Evolutionary conservation across 2,797 vertebrate genomes (phyloP).

Genomic region (Syncerus caffer): DNA sequence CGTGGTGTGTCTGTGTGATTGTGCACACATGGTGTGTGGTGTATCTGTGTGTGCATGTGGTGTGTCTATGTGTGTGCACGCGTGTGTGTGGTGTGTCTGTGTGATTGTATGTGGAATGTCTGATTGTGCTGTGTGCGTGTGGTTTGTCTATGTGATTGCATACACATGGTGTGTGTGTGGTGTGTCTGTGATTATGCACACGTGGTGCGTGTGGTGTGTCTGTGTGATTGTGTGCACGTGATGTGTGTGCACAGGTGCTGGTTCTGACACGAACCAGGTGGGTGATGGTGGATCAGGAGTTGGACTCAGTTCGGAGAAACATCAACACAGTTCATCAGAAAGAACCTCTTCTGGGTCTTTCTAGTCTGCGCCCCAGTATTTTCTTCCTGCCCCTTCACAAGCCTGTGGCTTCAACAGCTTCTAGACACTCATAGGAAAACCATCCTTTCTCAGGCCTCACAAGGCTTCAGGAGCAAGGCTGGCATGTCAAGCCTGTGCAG

Average conservation of each 20-base stretch:
- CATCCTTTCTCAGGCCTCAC: background rate
- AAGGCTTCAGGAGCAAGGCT: background rate
- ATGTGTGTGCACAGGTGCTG: background rate
- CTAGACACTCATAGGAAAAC: background rate
- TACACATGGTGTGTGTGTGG: too few species aligned
- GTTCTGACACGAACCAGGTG: background rate
- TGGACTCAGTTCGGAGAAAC: background rate
- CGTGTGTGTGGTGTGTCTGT: too few species aligned
- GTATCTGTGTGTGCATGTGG: background rate
- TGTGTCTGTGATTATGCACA: too few species aligned
- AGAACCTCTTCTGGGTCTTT: background rate
- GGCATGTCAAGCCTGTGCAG: background rate
- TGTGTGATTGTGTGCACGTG: background rate
- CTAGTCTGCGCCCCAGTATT: background rate
- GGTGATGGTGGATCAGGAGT: background rate
- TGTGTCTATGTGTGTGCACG: fast-evolving
- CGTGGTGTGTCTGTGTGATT: background rate
- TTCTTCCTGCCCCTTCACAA: background rate
- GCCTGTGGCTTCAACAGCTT: background rate
- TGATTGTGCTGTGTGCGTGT: background rate
- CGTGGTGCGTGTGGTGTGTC: background rate
- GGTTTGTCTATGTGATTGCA: too few species aligned
- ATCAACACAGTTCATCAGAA: background rate
- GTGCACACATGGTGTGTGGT: background rate
- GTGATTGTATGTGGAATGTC: too few species aligned